These are phyloP conservation scores for Antheraea assamensis DNA, from an alignment of 2,888 invertebrate genomes.

Conservation along the genomic window DNA sequence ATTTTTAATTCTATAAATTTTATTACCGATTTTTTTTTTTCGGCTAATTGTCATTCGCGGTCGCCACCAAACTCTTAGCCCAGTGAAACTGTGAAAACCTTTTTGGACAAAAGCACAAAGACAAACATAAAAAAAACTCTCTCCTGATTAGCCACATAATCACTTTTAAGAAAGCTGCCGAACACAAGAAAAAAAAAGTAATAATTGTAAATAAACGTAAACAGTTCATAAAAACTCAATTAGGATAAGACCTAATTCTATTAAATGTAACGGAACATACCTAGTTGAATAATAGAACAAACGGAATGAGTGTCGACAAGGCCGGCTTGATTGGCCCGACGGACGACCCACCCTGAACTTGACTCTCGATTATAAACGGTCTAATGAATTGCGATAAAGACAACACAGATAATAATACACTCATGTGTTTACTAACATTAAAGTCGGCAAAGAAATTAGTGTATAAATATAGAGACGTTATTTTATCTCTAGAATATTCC, in stretches of 20 bases:
- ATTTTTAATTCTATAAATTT: no score
- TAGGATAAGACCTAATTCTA: background rate
- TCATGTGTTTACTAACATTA: background rate
- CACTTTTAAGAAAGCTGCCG: no score
- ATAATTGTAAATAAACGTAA: no score
- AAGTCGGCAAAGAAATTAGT: background rate
- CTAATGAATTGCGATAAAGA: conserved; percentile 11
- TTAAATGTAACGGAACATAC: background rate
- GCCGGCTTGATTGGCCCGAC: conserved; percentile 19
- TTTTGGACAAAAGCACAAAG: no score
- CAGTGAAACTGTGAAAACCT: no score
- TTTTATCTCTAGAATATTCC: no score
- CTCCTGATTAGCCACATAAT: no score
- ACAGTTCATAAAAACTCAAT: background rate
- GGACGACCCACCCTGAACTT: conserved; percentile 23
- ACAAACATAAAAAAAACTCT: no score
- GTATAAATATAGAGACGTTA: background rate
- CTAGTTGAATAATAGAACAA: conserved; percentile 14
- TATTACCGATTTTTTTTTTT: no score
- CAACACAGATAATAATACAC: background rate
- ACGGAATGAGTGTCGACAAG: conserved; percentile 18
- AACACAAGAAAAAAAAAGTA: no score
- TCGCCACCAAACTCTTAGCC: no score
- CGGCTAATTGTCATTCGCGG: no score
- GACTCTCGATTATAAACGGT: conserved; percentile 17